Evolutionary conservation across 2,888 invertebrate species (phyloP).

Genomic region (Polyommatus iphigenia): DNA sequence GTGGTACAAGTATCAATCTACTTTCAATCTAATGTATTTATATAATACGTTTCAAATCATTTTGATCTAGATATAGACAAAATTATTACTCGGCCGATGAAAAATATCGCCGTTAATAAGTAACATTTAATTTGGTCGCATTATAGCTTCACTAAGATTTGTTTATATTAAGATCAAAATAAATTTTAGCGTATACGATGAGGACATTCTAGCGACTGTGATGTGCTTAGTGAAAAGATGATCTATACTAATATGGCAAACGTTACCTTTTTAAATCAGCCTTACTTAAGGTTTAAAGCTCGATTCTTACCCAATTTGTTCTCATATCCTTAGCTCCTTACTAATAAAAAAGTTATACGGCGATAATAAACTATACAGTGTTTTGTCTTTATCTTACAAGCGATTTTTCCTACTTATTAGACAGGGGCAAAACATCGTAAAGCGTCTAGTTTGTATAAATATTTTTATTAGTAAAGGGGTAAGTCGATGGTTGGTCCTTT

Average conservation of each 20-base stretch:
- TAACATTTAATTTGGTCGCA: too few species aligned
- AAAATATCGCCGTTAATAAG: too few species aligned
- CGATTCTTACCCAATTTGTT: constrained; percentile 25
- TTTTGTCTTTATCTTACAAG: too few species aligned
- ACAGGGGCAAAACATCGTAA: not conserved
- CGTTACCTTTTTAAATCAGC: constrained; percentile 30
- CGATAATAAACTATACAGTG: too few species aligned
- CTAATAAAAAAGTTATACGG: not conserved
- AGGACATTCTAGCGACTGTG: not conserved
- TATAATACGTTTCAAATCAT: not conserved
- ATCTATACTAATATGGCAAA: constrained; percentile 32
- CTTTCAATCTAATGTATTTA: not conserved
- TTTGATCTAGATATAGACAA: not conserved
- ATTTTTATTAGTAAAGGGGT: not conserved
- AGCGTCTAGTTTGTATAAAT: not conserved
- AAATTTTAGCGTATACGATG: not conserved
- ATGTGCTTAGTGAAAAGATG: not conserved
- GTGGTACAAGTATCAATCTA: constrained; percentile 18
- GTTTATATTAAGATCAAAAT: not conserved
- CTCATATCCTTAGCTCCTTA: not conserved
- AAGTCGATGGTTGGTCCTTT: constrained; percentile 6
- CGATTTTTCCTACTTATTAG: too few species aligned
- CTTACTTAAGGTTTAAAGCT: constrained; percentile 32
- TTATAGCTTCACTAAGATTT: not conserved
- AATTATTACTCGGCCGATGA: not conserved